Evolutionary conservation across 2,888 invertebrate genomes (phyloP).

Genomic region (Oligia latruncula): DNA sequence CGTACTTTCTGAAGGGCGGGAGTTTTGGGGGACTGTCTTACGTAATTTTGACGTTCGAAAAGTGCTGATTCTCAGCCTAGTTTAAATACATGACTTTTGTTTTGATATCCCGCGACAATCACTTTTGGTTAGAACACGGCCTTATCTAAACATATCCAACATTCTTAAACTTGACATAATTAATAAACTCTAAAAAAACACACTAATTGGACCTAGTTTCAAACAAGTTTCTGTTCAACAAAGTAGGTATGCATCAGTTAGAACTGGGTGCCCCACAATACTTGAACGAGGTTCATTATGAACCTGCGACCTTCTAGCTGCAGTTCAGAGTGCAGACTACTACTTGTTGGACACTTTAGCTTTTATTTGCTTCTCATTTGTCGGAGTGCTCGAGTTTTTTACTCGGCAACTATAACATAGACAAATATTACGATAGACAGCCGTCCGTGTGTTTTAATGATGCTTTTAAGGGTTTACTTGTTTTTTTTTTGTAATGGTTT

Average conservation of each 20-base stretch:
- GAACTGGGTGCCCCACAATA: slow-evolving; percentile 25
- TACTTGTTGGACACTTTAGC: slow-evolving; percentile 61
- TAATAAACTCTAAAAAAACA: not conserved
- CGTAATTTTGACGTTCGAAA: not conserved
- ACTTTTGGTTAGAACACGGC: not conserved
- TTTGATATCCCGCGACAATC: not conserved
- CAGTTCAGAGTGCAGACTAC: slow-evolving; percentile 29
- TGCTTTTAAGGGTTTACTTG: slow-evolving; percentile 1
- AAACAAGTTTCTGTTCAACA: slow-evolving; percentile 29
- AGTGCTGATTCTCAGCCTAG: not conserved
- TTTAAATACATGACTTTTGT: not conserved
- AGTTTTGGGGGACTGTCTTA: not conserved
- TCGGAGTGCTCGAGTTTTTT: slow-evolving; percentile 50
- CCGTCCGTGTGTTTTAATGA: slow-evolving; percentile 34
- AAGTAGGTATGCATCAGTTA: slow-evolving; percentile 15
- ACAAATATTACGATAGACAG: slow-evolving; percentile 34
- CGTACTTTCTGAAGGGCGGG: not conserved
- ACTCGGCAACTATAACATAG: slow-evolving; percentile 7
- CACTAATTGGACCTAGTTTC: slow-evolving; percentile 36
- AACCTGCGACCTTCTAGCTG: slow-evolving; percentile 40
- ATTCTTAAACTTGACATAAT: slow-evolving; percentile 1
- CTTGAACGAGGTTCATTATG: slow-evolving; percentile 45
- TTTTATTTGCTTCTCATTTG: slow-evolving; percentile 67
- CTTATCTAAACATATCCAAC: not conserved
- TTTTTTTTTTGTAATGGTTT: slow-evolving; percentile 11